These are phyloP conservation scores for Rhadinocentrus ornatus DNA, from an alignment of 2,797 vertebrate species.

Conservation along the genomic window DNA sequence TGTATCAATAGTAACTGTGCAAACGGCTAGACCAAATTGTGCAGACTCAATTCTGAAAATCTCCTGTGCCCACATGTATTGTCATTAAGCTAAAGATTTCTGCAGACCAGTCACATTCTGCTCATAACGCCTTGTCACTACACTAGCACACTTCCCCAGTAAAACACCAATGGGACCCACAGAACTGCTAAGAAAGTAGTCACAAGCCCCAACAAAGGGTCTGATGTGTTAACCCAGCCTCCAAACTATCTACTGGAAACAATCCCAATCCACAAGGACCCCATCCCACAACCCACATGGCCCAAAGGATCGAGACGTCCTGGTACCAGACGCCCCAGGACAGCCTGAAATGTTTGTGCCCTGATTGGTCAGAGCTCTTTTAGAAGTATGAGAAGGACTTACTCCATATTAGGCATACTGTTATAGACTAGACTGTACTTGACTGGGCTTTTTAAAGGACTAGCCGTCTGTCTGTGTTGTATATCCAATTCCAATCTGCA, in stretches of 20 bases:
- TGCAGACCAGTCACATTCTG: not conserved
- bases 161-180: slow-evolving; percentile 4
- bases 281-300: not conserved
- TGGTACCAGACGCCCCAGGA: not conserved
- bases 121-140: not conserved
- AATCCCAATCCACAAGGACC: no score
- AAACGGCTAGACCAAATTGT: no score
- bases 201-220: no score
- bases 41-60: no score
- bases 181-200: not conserved
- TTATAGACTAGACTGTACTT: not conserved
- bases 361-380: not conserved
- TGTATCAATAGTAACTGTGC: no score
- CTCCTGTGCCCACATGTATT: not conserved
- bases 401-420: not conserved
- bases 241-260: no score
- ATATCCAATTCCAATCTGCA: no score
- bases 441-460: no score
- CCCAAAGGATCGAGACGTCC: not conserved
- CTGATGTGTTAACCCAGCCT: no score
- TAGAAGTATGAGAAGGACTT: not conserved
- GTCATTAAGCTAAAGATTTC: not conserved
- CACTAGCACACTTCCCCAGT: not conserved
- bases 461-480: no score
- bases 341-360: not conserved